A percentile compares a stretch with the other conserved stretches of the same genome.
Evolutionary conservation across 2,888 invertebrate species (phyloP).

Genomic region (Aplocera efformata): DNA sequence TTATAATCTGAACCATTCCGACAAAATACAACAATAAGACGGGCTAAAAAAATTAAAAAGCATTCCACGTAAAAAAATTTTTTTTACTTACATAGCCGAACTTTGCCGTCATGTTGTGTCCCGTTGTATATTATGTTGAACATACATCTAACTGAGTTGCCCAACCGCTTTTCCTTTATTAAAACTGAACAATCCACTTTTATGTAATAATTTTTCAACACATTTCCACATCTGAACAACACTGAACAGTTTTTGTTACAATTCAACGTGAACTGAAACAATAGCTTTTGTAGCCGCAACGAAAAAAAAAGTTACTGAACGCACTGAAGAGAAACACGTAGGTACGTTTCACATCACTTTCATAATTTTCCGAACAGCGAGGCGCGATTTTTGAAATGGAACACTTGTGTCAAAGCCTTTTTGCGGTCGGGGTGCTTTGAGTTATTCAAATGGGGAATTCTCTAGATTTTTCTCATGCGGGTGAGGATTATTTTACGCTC

Average conservation of each 20-base stretch:
- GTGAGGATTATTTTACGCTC: conserved; percentile 59
- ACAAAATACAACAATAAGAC: too few relatives aligned
- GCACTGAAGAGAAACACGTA: conserved; percentile 60
- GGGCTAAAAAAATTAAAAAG: conserved; percentile 1
- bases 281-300: conserved; percentile 73
- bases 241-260: conserved; percentile 61
- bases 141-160: conserved; percentile 78
- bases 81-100: conserved; percentile 76
- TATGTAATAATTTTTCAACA: conserved; percentile 73
- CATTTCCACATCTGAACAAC: conserved; percentile 68
- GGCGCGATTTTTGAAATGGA: conserved; percentile 54
- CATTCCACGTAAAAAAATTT: not conserved
- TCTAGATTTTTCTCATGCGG: conserved; percentile 54
- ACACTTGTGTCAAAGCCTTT: conserved; percentile 57
- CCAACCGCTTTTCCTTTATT: conserved; percentile 67
- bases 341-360: conserved; percentile 73
- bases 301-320: conserved; percentile 51
- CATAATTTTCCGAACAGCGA: conserved; percentile 65
- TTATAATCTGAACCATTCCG: conserved; percentile 15
- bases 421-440: conserved; percentile 50
- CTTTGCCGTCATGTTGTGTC: conserved; percentile 82
- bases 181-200: conserved; percentile 75
- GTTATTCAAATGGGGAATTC: conserved; percentile 39
- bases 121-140: conserved; percentile 79
- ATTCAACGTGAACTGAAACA: conserved; percentile 60